Evolutionary conservation across 2,113 vertebrate genomes (phyloP), one percentile per base, ranked within the genome.

Genomic region (Spermophilus dauricus): DNA sequence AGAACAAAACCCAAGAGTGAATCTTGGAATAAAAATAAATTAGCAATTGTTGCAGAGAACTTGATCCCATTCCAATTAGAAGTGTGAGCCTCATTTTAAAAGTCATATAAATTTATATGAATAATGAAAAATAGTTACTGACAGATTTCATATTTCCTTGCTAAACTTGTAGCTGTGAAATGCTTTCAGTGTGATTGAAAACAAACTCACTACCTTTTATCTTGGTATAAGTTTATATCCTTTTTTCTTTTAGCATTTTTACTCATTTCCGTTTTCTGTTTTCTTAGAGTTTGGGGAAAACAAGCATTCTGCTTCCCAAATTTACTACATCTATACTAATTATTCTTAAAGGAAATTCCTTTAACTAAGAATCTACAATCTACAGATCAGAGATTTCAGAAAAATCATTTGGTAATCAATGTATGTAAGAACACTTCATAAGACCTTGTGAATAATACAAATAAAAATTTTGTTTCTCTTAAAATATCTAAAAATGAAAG

Each of bases 1-100:
- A 67, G 11, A 14, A 42, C 22, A 72, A 92, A 94, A 10, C 89
- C 76, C 58, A 70, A 61, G 37, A 90, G 73, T 61, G 34, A 88
- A 80, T 77, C 58, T 94, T 73, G 67, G 28, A 72, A 67, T 87
- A 72, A 83, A 90, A 97, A 76, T 81, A 93, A 92, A 94, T 84
- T 56, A 96, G 12, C 28, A 94, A n/a, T 81, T 86, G 63, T 91
- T 97, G 34, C 65, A 77, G 30, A 83, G 73, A 88, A 91, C 14
- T 86, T 85, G 67, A 86, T 94, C 77, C 82, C 89, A 87, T 34
- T 67, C 42, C 65, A 95, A 76, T 86, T 76, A 81, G 51, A 97
- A 93, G 22, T 17, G 17, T 61, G 13, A 58, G 30, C n/a, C 20
- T 73, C 17, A 3, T 48, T 93, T 93, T 76, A 80, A 88, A 78